phyloP scores from a whole-genome alignment of 1,140 invertebrate genomes.

The Nephila pilipes region DNA sequence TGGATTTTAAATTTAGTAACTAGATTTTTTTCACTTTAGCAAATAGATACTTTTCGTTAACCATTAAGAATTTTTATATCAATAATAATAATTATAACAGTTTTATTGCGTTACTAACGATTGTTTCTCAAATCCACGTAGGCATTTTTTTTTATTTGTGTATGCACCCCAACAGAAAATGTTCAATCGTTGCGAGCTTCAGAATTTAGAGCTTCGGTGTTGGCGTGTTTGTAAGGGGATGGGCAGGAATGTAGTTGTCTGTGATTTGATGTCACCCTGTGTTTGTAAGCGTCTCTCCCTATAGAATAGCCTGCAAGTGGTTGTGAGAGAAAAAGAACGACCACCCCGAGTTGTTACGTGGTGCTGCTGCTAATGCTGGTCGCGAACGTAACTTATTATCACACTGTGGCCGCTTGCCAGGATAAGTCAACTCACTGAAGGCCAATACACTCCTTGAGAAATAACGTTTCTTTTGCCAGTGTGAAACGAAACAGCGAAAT shows the following conservation, averaged over 20 bases:
- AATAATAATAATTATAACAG: no score
- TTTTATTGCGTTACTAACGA: no score
- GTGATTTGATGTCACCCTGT: constrained; percentile 62
- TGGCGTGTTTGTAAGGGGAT: not conserved
- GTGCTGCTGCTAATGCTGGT: constrained; percentile 38
- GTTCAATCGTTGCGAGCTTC: not conserved
- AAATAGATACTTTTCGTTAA: not conserved
- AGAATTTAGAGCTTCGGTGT: not conserved
- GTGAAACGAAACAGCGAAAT: no score
- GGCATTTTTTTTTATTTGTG: not conserved
- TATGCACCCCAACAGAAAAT: not conserved
- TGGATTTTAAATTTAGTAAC: no score
- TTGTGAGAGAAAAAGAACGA: not conserved
- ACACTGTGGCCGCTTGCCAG: constrained; percentile 48
- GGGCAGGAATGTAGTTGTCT: constrained; percentile 25
- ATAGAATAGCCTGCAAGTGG: constrained; percentile 55
- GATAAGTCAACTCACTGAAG: not conserved
- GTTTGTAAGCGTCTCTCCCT: constrained; percentile 32
- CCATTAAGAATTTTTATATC: not conserved
- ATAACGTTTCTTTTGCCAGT: no score
- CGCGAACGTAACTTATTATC: constrained; percentile 40
- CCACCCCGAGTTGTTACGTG: not conserved
- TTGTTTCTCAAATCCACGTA: not conserved
- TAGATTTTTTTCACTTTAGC: no score
- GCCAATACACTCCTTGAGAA: not conserved